A percentile compares a stretch with the other conserved stretches of the same genome.
phyloP scores from a whole-genome alignment of 1,140 invertebrate species.

The Drosophila equinoxialis region DNA sequence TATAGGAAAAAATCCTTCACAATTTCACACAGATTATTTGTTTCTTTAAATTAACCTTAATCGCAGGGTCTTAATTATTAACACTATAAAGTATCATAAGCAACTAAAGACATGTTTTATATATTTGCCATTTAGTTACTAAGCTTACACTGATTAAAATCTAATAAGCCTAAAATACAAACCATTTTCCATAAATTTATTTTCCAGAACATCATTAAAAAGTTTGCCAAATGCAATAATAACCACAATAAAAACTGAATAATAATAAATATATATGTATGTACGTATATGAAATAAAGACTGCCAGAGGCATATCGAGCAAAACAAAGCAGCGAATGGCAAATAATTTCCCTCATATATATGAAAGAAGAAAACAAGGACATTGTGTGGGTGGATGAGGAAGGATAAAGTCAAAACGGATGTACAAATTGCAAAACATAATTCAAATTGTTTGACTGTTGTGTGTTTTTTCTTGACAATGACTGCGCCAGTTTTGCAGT shows the following conservation, averaged over 20 bases:
- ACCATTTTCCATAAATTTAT: not conserved
- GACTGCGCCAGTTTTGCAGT: slow-evolving; percentile 55
- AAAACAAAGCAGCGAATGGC: slow-evolving; percentile 54
- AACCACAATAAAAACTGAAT: slow-evolving; percentile 63
- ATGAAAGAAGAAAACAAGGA: slow-evolving; percentile 39
- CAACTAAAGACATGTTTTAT: too few relatives aligned
- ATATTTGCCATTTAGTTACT: too few relatives aligned
- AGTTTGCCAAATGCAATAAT: slow-evolving; percentile 65
- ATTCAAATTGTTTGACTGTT: slow-evolving; percentile 80
- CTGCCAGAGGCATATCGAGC: slow-evolving; percentile 54
- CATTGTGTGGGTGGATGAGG: slow-evolving; percentile 40
- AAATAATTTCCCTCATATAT: slow-evolving; percentile 75
- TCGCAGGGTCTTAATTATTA: too few relatives aligned
- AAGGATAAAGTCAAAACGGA: slow-evolving; percentile 62
- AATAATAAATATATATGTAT: slow-evolving; percentile 43
- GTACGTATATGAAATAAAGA: slow-evolving; percentile 41
- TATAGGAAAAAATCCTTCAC: too few relatives aligned
- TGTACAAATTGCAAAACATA: slow-evolving; percentile 82
- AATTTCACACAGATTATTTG: too few relatives aligned
- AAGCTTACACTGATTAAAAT: too few relatives aligned
- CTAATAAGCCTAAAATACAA: too few relatives aligned
- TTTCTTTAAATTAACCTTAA: too few relatives aligned
- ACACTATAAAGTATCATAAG: too few relatives aligned
- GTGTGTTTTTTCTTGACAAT: slow-evolving; percentile 62
- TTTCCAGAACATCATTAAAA: slow-evolving; percentile 3